phyloP scores from a whole-genome alignment of 2,797 vertebrate genomes.

The Cossypha niveicapilla region DNA sequence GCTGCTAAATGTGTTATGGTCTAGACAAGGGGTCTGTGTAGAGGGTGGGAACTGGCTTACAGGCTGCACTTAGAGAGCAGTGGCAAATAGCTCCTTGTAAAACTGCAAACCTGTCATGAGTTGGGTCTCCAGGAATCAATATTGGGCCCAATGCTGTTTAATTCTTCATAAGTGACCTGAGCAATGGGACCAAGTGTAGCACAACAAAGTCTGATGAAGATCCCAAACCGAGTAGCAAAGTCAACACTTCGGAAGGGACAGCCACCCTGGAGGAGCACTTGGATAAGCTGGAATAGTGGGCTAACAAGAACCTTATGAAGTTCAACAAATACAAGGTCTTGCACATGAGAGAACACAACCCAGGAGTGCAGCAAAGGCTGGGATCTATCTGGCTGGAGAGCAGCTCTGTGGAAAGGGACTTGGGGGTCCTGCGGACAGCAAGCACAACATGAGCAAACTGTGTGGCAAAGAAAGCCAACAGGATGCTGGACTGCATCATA shows the following conservation, averaged over 20 bases:
- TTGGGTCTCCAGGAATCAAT: neutral
- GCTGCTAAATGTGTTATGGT: rapidly evolving
- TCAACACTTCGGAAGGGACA: neutral
- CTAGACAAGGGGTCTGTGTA: neutral
- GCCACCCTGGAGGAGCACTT: neutral
- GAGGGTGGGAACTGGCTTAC: neutral
- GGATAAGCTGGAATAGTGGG: neutral
- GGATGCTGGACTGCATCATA: neutral
- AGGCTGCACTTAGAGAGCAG: neutral
- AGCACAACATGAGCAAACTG: neutral
- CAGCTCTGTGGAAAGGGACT: neutral
- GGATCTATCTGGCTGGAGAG: neutral
- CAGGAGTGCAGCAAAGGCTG: neutral
- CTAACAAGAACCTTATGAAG: neutral
- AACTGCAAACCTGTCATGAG: neutral
- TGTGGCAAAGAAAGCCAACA: neutral
- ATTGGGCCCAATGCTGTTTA: neutral
- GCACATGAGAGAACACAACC: neutral
- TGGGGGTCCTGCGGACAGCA: neutral
- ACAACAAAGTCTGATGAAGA: neutral
- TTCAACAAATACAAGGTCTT: neutral
- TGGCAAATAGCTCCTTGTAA: neutral
- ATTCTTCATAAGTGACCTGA: neutral
- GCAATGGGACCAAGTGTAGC: neutral
- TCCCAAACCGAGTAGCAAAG: rapidly evolving